Evolutionary conservation across 2,113 vertebrate genomes (phyloP), one percentile per base, ranked within the genome.

Genomic region (Chamaea fasciata): DNA sequence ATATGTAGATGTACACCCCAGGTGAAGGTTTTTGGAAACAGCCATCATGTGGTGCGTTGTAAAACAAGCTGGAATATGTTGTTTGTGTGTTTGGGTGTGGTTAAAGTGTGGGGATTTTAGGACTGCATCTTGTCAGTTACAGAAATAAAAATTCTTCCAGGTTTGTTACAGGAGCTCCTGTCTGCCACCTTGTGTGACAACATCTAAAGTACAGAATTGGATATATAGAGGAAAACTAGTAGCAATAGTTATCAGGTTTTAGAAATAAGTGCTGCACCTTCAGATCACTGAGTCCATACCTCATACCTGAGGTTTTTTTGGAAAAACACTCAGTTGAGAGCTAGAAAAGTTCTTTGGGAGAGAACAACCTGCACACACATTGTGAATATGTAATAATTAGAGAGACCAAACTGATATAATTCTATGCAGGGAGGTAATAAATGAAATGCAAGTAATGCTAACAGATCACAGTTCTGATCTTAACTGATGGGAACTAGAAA

Each of bases 171-270:
- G 39, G 86, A 55, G 70, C 95, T 98, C 96, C 79, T 55, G 86
- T 70, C 97, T 97, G 97, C 97, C 97, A 97, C 95, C 97, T 97
- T 83, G 95, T 95, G 98, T 76, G 85, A 39, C 37, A 35, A 73
- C 62, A 52, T 35, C 80, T 83, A 22, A 93, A 96, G 84, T 60
- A 92, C 79, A 96, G 76, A 67, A 50, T 3, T 49, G 44, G n/a
- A 27, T 74, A 26, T 80, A 67, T 39, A 52, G 39, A 63, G 13
- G 28, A 77, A 94, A 87, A 59, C 1, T 4, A 4, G 23, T 46
- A 65, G 23, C 11, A 50, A 28, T 0, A 3, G 15, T 35, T 0
- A 0, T 41, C 28, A 53, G 37, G 19, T 65, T 77, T 77, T 50
- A 80, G 42, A 76, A 93, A 10, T 28, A 59, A 46, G 13, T 52